Percentiles rank a stretch among this genome's conserved stretches.
Conservation (phyloP, 2,888 invertebrate genomes). For the Andrena praecox region DNA sequence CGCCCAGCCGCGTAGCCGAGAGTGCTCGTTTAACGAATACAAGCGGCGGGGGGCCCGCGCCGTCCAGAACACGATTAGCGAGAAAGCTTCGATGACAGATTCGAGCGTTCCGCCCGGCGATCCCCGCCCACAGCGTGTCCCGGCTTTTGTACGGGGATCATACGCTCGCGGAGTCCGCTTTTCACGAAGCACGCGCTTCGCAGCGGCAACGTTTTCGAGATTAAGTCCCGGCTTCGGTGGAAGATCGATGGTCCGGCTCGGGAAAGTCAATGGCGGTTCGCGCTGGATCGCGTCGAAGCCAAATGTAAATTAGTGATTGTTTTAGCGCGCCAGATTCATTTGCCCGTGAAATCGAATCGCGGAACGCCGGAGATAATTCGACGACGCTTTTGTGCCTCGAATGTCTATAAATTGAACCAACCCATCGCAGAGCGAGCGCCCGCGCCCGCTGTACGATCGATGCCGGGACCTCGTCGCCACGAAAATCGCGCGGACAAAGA, state of each 20-base stretch:
- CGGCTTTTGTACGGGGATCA: conserved; percentile 5
- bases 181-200: too few species aligned
- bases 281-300: too few species aligned
- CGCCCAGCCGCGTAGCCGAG: not conserved
- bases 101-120: conserved; percentile 10
- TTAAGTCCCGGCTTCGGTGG: too few species aligned
- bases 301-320: too few species aligned
- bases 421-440: conserved; percentile 47
- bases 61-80: conserved; percentile 44
- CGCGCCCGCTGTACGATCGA: conserved; percentile 36
- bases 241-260: too few species aligned
- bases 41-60: conserved; percentile 9
- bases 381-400: conserved; percentile 62
- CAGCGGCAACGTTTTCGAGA: too few species aligned
- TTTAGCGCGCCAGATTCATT: too few species aligned
- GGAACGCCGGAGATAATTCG: conserved; percentile 65
- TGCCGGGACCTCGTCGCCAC: conserved; percentile 23
- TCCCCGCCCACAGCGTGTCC: not conserved
- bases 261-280: too few species aligned
- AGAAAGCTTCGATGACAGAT: conserved; percentile 41
- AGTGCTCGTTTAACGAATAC: conserved; percentile 33
- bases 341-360: not conserved
- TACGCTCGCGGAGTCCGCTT: not conserved
- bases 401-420: conserved; percentile 67
- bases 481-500: conserved; percentile 26